Evolutionary conservation across 2,888 invertebrate genomes (phyloP).

Genomic region (Chrysomela aeneicollis): DNA sequence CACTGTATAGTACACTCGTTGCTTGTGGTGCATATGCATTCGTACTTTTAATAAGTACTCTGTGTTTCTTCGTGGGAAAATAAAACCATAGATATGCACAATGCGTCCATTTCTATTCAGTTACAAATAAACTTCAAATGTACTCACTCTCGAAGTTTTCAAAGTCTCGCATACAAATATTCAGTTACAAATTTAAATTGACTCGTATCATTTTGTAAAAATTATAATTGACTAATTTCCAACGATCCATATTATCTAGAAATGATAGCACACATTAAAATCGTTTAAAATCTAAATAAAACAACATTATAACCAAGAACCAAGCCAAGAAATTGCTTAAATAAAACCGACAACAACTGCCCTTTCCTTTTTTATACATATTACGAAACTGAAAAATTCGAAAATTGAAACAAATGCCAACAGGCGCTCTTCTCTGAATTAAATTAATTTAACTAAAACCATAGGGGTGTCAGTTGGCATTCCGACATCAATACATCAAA

Average conservation of each 20-base stretch:
- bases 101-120: slow-evolving; percentile 35
- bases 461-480: slow-evolving; percentile 22
- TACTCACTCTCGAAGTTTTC: slow-evolving; percentile 24
- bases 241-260: slow-evolving; percentile 44
- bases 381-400: slow-evolving; percentile 38
- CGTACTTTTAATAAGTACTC: slow-evolving; percentile 50
- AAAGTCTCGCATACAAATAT: slow-evolving; percentile 5
- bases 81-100: slow-evolving; percentile 47
- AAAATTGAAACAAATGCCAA: slow-evolving; percentile 29
- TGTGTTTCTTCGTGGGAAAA: slow-evolving; percentile 39
- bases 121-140: slow-evolving; percentile 32
- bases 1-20: slow-evolving; percentile 56
- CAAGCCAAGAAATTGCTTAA: neutral
- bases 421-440: slow-evolving; percentile 33
- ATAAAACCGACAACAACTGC: neutral
- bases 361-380: neutral
- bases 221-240: slow-evolving; percentile 49
- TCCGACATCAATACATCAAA: slow-evolving; percentile 47
- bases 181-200: slow-evolving; percentile 27
- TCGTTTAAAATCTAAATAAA: slow-evolving; percentile 34
- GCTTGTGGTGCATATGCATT: slow-evolving; percentile 50
- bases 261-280: slow-evolving; percentile 41
- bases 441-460: slow-evolving; percentile 42
- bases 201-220: slow-evolving; percentile 38
- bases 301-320: slow-evolving; percentile 1